Evolutionary conservation across 2,888 invertebrate genomes (phyloP), one percentile per base, ranked within the genome.

Genomic region (Tenthredo amoena): DNA sequence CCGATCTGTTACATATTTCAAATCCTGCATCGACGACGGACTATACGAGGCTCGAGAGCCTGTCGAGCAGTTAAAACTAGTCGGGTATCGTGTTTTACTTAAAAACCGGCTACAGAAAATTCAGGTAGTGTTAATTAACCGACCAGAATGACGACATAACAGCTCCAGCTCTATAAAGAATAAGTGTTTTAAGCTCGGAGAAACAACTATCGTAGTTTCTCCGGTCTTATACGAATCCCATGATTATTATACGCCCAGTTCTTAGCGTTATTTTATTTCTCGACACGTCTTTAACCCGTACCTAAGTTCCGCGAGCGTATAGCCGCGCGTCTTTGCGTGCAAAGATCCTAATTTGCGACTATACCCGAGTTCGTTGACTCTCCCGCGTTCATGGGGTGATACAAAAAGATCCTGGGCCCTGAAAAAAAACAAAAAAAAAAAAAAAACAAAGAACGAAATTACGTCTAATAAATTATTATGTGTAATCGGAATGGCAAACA

Each of bases 51-150:
- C 77, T 31, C n/a, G 77, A 77, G 77, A 77, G 40, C 77, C 50
- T 31, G 47, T 77, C 77, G n/a, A 18, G 55, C 31, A 55, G 77
- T n/a, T 18, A 31, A 50, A 55, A 50, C 77, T 77, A 50, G 55
- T 77, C 55, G 10, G 26, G 50, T 77, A 77, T 55, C 31, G 77
- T 55, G 77, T 77, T 77, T 77, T 55, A 77, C 50, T 77, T 77
- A 18, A 77, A 31, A 77, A 77, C 77, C 77, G 47, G 77, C 50
- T 55, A 55, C 50, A 34, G n/a, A 77, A 77, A 77, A 77, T 77
- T 77, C 77, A 77, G 55, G 77, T 77, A 77, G 77, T 47, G 77
- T 77, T 77, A 77, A 77, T 77, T 77, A 77, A 34, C 77, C 77
- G 47, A 77, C 77, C 77, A 55, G 77, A 77, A 55, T 55, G 77